phyloP scores from a whole-genome alignment of 2,888 invertebrate genomes.

The Mantis religiosa region DNA sequence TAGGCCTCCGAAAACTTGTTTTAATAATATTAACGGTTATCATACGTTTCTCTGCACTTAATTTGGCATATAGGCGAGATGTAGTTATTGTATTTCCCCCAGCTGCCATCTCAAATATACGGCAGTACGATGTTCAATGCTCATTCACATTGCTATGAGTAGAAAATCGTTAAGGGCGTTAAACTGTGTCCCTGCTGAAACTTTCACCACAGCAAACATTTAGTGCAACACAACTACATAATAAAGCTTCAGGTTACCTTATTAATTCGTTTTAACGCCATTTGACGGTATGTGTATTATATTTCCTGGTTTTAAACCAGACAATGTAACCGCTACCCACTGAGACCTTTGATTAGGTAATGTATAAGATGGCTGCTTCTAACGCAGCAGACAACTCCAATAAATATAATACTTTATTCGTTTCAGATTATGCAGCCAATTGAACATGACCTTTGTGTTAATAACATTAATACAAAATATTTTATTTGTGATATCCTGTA shows the following conservation, averaged over 20 bases:
- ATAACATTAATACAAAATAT: background rate
- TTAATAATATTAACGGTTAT: background rate
- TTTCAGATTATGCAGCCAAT: background rate
- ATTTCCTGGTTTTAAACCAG: slow-evolving; percentile 67
- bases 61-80: background rate
- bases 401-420: background rate
- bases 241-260: slow-evolving; percentile 55
- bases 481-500: background rate
- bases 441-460: background rate
- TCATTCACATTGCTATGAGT: slow-evolving; percentile 61
- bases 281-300: slow-evolving; percentile 53
- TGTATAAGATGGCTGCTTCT: slow-evolving; percentile 55
- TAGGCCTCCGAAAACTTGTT: background rate
- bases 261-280: slow-evolving; percentile 97
- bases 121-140: slow-evolving; percentile 49
- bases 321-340: slow-evolving; percentile 77
- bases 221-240: slow-evolving; percentile 32
- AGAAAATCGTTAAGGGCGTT: slow-evolving; percentile 56
- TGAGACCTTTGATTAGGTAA: slow-evolving; percentile 80
- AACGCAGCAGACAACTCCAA: slow-evolving; percentile 10
- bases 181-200: slow-evolving; percentile 37
- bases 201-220: slow-evolving; percentile 34
- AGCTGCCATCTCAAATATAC: slow-evolving; percentile 33
- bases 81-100: background rate
- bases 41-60: background rate